phyloP scores from a whole-genome alignment of 2,888 invertebrate genomes.

The Troides oblongomaculatus region DNA sequence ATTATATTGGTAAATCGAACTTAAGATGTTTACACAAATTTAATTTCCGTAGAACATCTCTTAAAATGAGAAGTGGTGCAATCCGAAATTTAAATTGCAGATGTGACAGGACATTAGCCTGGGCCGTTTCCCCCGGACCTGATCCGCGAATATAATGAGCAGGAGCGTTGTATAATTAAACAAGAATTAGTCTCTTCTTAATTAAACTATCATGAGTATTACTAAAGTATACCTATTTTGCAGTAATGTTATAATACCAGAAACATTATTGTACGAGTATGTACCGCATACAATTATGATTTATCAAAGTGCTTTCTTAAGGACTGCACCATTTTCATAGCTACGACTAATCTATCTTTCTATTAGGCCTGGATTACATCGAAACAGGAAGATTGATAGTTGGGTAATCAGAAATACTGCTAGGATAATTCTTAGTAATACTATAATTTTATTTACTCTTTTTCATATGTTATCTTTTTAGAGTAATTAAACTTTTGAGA shows the following conservation, averaged over 20 bases:
- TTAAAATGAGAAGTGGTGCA: constrained; percentile 20
- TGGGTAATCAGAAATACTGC: no score
- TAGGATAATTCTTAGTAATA: no score
- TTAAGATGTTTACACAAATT: neutral
- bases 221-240: neutral
- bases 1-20: no score
- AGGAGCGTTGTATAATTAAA: constrained; percentile 6
- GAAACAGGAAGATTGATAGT: no score
- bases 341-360: no score
- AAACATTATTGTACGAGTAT: neutral
- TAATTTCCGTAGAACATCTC: constrained; percentile 6
- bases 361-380: no score
- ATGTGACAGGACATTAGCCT: constrained; percentile 18
- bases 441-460: no score
- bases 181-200: neutral
- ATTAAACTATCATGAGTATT: neutral
- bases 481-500: no score
- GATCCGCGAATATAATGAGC: constrained; percentile 11
- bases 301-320: no score
- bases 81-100: constrained; percentile 18
- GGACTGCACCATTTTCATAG: no score
- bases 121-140: constrained; percentile 3
- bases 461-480: no score
- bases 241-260: neutral
- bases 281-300: no score